Base-by-base conservation (phyloP, 2,797 vertebrate species). In the Bufotes viridis region DNA sequence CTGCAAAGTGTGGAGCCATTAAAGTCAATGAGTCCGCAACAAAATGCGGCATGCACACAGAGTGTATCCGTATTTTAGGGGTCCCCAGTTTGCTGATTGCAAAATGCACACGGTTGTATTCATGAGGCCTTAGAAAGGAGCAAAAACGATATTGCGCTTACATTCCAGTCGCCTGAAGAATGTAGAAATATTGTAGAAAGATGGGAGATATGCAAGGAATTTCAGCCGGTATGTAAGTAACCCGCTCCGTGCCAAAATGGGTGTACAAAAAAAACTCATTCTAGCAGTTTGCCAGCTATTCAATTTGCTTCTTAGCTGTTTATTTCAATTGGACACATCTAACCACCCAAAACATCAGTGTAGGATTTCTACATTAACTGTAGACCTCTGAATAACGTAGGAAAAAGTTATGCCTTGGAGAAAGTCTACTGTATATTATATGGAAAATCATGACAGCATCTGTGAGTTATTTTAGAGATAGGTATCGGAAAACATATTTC, bases 111-210 rank as follows among this genome's bases (percentile, higher is more conserved):
- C 14, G 7, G 11, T 15, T 11, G 1, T 57, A 11, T 57, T 1
- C 55, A 57, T 57, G 14, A 15, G 15, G 58, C 4, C 4, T 60
- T 17, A 7, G 5, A 63, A 24, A 60, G 76, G 51, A 61, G 78
- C 53, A 74, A 42, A 76, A 61, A 7, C 8, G 2, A 49, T 63
- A 70, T 81, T 85, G 20, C 26, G 57, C 55, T 81, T 76, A 86
- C 80, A 86, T 89, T 89, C 84, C 72, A 69, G 49, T 12, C 10
- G 17, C 18, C 72, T 78, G 15, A 89, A 67, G 72, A 89, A 89
- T 86, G 84, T 61, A 89, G 84, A 89, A 85, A 89, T 86, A 89
- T 67, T 89, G 61, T 78, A 89, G 60, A 89, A 78, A 82, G 79
- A 86, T 49, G 53, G 79, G 61, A 89, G 79, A 78, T 86, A 89